Conservation (phyloP, 2,888 invertebrate species). For the Meiosimyza platycephala region DNA sequence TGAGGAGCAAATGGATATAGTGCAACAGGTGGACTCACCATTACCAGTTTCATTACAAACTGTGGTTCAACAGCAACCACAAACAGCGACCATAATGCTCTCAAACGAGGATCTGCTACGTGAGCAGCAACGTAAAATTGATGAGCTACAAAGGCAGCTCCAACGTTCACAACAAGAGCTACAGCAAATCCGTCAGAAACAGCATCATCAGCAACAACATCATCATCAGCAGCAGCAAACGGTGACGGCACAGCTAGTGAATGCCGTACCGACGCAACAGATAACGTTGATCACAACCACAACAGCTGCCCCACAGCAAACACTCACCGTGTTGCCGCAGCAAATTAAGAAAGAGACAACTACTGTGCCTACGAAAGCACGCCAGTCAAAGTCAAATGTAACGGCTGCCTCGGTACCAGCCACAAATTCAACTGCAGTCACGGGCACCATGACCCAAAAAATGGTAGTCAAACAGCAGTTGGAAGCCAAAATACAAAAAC, state of each 20-base stretch:
- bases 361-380: constrained; percentile 41
- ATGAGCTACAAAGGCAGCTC: constrained; percentile 85
- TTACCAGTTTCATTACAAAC: constrained; percentile 59
- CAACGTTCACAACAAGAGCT: constrained; percentile 82
- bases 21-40: constrained; percentile 64
- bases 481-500: constrained; percentile 77
- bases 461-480: constrained; percentile 74
- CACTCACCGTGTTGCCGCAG: constrained; percentile 54
- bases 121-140: constrained; percentile 88
- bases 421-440: constrained; percentile 42
- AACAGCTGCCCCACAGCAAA: constrained; percentile 51
- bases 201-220: constrained; percentile 54
- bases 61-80: constrained; percentile 58
- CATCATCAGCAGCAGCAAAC: constrained; percentile 50
- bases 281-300: constrained; percentile 63
- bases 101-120: constrained; percentile 80
- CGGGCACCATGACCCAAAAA: constrained; percentile 67
- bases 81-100: constrained; percentile 64
- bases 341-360: constrained; percentile 2
- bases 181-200: constrained; percentile 74
- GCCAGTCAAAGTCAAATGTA: constrained; percentile 32
- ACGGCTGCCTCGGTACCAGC: constrained; percentile 30
- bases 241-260: constrained; percentile 56
- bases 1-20: constrained; percentile 66
- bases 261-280: constrained; percentile 60